Evolutionary conservation across 2,888 invertebrate species (phyloP), one percentile per base, ranked within the genome.

Genomic region (Hyles lineata): DNA sequence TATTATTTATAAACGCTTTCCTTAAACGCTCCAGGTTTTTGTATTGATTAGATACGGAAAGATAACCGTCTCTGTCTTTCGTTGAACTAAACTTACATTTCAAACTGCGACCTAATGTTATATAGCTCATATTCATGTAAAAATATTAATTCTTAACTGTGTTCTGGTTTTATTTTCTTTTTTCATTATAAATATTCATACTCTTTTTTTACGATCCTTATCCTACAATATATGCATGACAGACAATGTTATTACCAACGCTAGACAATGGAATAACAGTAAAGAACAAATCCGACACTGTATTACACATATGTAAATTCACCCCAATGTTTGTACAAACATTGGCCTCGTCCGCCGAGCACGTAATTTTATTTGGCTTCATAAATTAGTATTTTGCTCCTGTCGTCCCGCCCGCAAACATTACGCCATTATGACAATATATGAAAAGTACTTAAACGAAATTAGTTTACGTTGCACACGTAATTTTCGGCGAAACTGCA

Each of bases 401-500:
- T 60, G 50, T 50, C 43, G 50, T 43, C 23, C 67, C 67, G 9
- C 67, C 23, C 15, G 23, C 60, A 25, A 60, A 60, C 25, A 60
- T 67, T 43, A 59, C 70, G 59, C 11, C 23, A 43, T 17, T 50
- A 50, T 50, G 60, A 60, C 60, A 60, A 60, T 74, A 55, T 55
- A 74, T 76, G 74, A 73, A 74, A 67, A 73, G 70, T 77, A 70
- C 61, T 74, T 74, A 74, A 79, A 73, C 75, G 74, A 78, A 79
- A 79, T 78, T 79, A 72, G 75, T 77, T 74, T 74, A 72, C 72
- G 74, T 72, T 70, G 73, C 77, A 78, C 76, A 74, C 76, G 71
- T 72, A 80, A 78, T 78, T 79, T 80, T 72, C 32, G 67, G 70
- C 77, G 71, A 80, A 82, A 82, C 78, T 80, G 76, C 78, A 79